Base-by-base conservation (phyloP, 2,888 invertebrate genomes). In the Calameuta pallipes region DNA sequence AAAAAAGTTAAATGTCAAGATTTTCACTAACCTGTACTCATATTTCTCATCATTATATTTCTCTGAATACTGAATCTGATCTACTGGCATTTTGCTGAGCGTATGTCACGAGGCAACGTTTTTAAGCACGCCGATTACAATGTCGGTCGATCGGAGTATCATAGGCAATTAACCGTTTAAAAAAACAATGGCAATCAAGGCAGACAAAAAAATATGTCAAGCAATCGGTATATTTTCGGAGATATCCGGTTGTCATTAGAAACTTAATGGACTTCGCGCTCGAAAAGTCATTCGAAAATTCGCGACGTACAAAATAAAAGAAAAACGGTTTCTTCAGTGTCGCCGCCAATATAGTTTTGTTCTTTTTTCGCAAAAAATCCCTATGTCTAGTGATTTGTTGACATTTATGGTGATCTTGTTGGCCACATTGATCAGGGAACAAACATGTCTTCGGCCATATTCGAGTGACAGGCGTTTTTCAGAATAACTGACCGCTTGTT, bases 1-100 rank as follows among this genome's bases (percentile, higher is more conserved):
- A 6, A 80, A 75, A 33, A 31, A 31, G 13, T 37, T 37, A 15
- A 56, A 15, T 35, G 37, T 35, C 68, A 31, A 77, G 15, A 76
- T 76, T 31, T 75, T 80, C 33, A 71, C 89, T 90, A 92, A 97
- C 97, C 97, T 95, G 92, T 98, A 98, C 90, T 98, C 98, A 90
- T 95, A 98, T 75, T 94, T 93, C 84, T 96, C 96, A 92, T 98
- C 98, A 82, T 93, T 94, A 88, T 98, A 98, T 90, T 97, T 97
- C 89, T 98, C 98, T 0, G 98, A 98, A 92, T 98, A 98, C 88
- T 97, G 97, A 87, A 98, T 98, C 90, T 96, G 95, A 89, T 96
- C 96, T 69, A 94, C 94, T 3, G 96, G 95, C 96, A 96, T 95
- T 86, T 85, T 89, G 41, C 23, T 56, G 23, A 56, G 41, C 9